Evolutionary conservation across 2,113 vertebrate genomes (phyloP).

Genomic region (Oncorhynchus keta): DNA sequence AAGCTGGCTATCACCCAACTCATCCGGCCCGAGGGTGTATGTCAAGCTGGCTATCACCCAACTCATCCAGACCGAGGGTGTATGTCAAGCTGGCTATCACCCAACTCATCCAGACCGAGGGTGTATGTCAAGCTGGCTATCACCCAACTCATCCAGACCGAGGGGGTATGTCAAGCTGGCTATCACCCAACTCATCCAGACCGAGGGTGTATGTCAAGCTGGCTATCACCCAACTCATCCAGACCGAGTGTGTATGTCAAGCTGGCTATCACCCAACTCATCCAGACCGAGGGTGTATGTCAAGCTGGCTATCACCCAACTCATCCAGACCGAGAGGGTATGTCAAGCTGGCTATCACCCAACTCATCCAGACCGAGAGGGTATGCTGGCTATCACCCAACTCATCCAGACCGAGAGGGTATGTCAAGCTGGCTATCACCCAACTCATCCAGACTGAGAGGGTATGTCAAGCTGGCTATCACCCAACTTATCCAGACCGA

Average conservation of each 20-base stretch:
- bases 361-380: background rate
- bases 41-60: background rate
- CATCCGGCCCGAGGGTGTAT: background rate
- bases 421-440: background rate
- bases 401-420: background rate
- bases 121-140: background rate
- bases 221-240: too few species aligned
- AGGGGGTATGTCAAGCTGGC: background rate
- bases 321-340: background rate
- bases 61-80: background rate
- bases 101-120: too few species aligned
- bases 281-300: background rate
- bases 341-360: background rate
- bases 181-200: too few species aligned
- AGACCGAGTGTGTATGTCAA: background rate
- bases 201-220: background rate
- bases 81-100: background rate
- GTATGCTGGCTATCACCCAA: background rate
- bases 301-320: background rate
- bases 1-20: background rate
- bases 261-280: background rate
- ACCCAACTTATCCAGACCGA: too few species aligned
- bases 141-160: too few species aligned
- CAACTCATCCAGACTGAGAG: too few species aligned
- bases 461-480: background rate